Evolutionary conservation across 2,888 invertebrate genomes (phyloP), one percentile per base, ranked within the genome.

Genomic region (Lasiommata megera): DNA sequence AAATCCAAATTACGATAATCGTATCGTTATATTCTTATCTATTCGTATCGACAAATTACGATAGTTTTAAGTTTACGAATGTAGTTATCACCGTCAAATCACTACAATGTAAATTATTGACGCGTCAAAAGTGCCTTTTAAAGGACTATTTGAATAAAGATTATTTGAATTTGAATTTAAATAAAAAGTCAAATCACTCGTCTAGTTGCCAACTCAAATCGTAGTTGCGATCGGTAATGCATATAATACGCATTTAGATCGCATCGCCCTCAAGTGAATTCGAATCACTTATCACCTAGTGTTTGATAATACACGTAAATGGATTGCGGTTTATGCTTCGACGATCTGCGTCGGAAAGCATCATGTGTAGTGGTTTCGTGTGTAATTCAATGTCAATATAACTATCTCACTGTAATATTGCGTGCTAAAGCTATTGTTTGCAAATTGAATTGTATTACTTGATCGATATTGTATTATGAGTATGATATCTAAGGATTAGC

Each of bases 321-420:
- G 62, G 62, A 62, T 62, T 62, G 62, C 60, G 62, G 62, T 60
- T 62, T 54, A 60, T 57, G 62, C 52, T 60, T 60, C 60, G 60
- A 55, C 60, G 60, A 60, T 57, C 57, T 57, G 48, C 54, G 57
- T 52, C 62, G 52, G 57, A 52, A 52, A 57, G 57, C 55, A 58
- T 57, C 56, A 52, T 55, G 55, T 62, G 57, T 60, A 57, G 62
- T 50, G 60, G 62, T 62, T 60, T 62, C 54, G 57, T 58, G 52
- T 57, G 47, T 60, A 57, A 62, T 62, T 60, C 34, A 56, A 56
- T 56, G 37, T 50, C 44, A 40, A 48, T 51, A 36, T 16, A 36
- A 23, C n/a, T 36, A 53, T 14, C n/a, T 41, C 6, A 43, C n/a
- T 31, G 14, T 28, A 28, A 6, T 31, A 40, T 31, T 41, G 11